Evolutionary conservation across 2,888 invertebrate species (phyloP).

Genomic region (Hecatera dysodea): DNA sequence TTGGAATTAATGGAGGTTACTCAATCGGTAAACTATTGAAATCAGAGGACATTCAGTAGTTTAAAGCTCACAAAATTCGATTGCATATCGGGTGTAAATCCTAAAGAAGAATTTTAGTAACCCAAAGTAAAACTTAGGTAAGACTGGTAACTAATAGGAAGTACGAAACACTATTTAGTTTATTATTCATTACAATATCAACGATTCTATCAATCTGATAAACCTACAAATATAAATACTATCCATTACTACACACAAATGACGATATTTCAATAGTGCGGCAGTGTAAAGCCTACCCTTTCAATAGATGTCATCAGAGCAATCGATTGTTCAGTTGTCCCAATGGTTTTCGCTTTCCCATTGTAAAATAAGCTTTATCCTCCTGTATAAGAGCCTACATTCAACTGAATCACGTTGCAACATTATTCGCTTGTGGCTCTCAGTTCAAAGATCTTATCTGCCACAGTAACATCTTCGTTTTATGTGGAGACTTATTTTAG

Average conservation of each 20-base stretch:
- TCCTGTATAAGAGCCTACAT: not conserved
- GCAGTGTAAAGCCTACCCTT: conserved; percentile 31
- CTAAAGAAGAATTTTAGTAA: too few relatives aligned
- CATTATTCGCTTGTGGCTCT: not conserved
- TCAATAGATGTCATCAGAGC: conserved; percentile 37
- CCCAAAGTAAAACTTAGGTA: too few relatives aligned
- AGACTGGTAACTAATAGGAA: too few relatives aligned
- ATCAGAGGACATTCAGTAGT: not conserved
- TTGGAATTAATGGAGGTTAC: too few relatives aligned
- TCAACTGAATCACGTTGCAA: not conserved
- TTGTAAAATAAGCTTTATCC: conserved; percentile 19
- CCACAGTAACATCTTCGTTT: conserved; percentile 9
- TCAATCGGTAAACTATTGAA: conserved; percentile 20
- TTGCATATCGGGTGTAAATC: too few relatives aligned
- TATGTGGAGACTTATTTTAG: not conserved
- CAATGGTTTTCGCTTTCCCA: not conserved
- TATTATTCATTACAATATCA: not conserved
- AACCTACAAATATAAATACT: not conserved
- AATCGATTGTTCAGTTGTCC: conserved; percentile 1
- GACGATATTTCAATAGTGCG: conserved; percentile 11
- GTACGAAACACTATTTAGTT: not conserved
- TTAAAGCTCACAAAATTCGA: not conserved
- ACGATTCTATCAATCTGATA: not conserved
- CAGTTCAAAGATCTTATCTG: conserved; percentile 4
- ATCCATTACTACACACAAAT: not conserved